phyloP scores from a whole-genome alignment of 2,888 invertebrate genomes.

The Stenichneumon culpator region DNA sequence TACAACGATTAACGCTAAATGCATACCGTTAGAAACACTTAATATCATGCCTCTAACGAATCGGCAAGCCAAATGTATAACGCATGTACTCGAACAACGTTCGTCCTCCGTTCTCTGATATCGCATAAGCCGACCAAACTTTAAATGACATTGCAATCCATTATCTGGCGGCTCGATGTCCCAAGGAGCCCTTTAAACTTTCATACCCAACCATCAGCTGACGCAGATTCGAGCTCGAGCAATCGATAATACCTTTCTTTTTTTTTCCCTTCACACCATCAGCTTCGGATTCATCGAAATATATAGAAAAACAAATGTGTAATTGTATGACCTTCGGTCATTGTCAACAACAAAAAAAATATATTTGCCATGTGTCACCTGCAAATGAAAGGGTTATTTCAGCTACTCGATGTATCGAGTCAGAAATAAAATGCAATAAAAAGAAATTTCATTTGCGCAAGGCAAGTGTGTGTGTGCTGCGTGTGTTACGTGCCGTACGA shows the following conservation, averaged over 20 bases:
- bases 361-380: background rate
- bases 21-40: constrained; percentile 43
- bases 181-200: constrained; percentile 51
- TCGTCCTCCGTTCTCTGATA: background rate
- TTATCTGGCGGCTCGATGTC: constrained; percentile 31
- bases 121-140: constrained; percentile 13
- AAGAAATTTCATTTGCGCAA: background rate
- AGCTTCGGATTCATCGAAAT: background rate
- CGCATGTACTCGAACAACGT: background rate
- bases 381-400: background rate
- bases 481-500: background rate
- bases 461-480: background rate
- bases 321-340: background rate
- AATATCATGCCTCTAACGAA: constrained; percentile 51
- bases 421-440: background rate
- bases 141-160: constrained; percentile 6
- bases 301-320: background rate
- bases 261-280: background rate
- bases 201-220: constrained; percentile 20
- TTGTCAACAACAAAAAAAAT: background rate
- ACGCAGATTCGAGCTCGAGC: constrained; percentile 1
- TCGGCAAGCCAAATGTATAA: constrained; percentile 32
- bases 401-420: background rate
- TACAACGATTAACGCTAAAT: constrained; percentile 17
- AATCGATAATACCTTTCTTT: constrained; percentile 22